These are phyloP conservation scores for Tupaia tana DNA, from an alignment of 2,113 vertebrate species.

Conservation along the genomic window DNA sequence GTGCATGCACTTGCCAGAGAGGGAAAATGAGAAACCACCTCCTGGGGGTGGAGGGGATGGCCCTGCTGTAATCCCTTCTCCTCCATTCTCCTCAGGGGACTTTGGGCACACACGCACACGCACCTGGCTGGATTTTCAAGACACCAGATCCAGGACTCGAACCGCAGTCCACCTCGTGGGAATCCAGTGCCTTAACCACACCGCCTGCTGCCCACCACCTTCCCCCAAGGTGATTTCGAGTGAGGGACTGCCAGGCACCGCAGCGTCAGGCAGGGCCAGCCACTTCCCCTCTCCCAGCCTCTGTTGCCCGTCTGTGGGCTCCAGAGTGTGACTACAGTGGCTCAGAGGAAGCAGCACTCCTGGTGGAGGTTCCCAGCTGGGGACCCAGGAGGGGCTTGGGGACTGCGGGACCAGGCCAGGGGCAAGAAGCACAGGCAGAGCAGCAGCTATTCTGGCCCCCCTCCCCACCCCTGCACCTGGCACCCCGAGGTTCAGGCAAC, in stretches of 20 bases:
- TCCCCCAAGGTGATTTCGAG: background rate
- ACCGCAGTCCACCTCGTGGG: too few relatives aligned
- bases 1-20: too few relatives aligned
- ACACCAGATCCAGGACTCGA: too few relatives aligned
- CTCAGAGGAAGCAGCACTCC: background rate
- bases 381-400: background rate
- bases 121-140: too few relatives aligned
- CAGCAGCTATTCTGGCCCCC: slow-evolving; percentile 45
- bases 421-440: background rate
- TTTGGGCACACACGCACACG: too few relatives aligned
- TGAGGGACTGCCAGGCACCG: rapidly evolving
- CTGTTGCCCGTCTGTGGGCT: background rate
- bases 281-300: background rate
- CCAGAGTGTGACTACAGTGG: too few relatives aligned
- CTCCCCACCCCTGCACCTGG: background rate
- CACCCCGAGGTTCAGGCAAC: background rate
- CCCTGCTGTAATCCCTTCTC: too few relatives aligned
- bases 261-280: rapidly evolving
- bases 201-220: too few relatives aligned
- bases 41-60: too few relatives aligned
- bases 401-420: background rate
- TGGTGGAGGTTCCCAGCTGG: background rate
- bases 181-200: too few relatives aligned
- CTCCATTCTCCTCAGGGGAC: too few relatives aligned
- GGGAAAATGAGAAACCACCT: too few relatives aligned